Conservation (phyloP, 35 echinoderm and acorn worm genomes). For the Heliocidaris erythrogramma region DNA sequence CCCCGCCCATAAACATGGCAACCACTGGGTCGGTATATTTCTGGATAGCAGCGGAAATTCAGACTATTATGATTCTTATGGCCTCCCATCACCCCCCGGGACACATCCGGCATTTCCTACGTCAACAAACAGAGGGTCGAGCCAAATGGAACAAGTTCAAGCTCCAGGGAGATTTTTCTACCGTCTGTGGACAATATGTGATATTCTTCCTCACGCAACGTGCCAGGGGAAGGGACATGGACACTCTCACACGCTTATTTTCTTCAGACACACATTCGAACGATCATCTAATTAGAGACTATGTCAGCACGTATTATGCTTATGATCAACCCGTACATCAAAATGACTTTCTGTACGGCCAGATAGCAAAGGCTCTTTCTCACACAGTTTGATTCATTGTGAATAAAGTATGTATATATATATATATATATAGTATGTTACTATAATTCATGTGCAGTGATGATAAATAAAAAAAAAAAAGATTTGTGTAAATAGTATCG, state of each 20-base stretch:
- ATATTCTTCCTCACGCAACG: constrained; percentile 3
- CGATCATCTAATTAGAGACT: constrained; percentile 14
- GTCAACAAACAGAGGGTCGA: neutral
- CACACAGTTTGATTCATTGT: no score
- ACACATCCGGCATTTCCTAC: neutral
- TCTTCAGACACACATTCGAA: neutral
- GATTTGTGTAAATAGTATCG: no score
- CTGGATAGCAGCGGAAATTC: neutral
- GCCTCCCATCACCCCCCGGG: neutral
- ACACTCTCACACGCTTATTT: neutral
- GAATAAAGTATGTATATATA: no score
- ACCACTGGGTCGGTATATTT: constrained; percentile 27
- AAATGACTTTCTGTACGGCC: no score
- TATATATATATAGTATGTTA: no score
- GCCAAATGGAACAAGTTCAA: neutral
- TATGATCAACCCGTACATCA: no score
- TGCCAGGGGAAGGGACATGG: neutral
- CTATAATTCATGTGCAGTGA: no score
- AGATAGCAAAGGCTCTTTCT: no score
- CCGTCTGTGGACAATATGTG: constrained; percentile 40
- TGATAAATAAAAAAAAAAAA: no score
- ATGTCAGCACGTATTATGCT: neutral
- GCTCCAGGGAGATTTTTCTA: constrained; percentile 19
- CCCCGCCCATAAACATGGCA: neutral
- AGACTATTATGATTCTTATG: constrained; percentile 45